These are phyloP conservation scores for Eudemis profundana DNA, from an alignment of 2,888 invertebrate species.

Conservation along the genomic window DNA sequence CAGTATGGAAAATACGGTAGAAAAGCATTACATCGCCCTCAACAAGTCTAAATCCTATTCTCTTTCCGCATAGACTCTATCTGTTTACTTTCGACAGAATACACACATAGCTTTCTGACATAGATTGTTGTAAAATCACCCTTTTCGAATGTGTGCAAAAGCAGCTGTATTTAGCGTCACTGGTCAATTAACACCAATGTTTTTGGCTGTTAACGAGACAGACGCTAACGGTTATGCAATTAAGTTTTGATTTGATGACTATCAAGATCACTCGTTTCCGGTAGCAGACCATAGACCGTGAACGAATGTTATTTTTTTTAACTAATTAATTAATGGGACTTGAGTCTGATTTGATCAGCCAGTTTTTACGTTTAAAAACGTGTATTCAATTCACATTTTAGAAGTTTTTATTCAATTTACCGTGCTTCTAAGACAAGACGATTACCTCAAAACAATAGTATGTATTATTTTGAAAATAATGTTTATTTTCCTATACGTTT, in stretches of 20 bases:
- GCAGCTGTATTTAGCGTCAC: not conserved
- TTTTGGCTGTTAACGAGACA: slow-evolving; percentile 4
- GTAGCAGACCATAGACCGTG: slow-evolving; percentile 7
- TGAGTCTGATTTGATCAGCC: not conserved
- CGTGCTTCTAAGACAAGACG: no score
- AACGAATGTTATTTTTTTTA: slow-evolving; percentile 5
- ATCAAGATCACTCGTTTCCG: slow-evolving; percentile 22
- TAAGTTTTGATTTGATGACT: slow-evolving; percentile 23
- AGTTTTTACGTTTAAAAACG: not conserved
- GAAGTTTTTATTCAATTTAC: no score
- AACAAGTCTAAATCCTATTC: no score
- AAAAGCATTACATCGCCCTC: no score
- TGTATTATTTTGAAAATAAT: no score
- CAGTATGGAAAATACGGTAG: no score
- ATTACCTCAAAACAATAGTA: no score
- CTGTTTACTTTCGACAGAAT: no score
- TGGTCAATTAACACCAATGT: slow-evolving; percentile 8
- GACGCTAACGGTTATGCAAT: slow-evolving; percentile 15
- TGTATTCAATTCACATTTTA: not conserved
- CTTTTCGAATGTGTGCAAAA: not conserved
- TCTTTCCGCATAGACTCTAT: no score
- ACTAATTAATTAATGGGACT: not conserved
- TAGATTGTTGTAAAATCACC: not conserved
- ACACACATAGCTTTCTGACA: no score
- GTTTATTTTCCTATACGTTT: no score